Evolutionary conservation across 2,888 invertebrate species (phyloP).

Genomic region (Dolichopus griseipennis): DNA sequence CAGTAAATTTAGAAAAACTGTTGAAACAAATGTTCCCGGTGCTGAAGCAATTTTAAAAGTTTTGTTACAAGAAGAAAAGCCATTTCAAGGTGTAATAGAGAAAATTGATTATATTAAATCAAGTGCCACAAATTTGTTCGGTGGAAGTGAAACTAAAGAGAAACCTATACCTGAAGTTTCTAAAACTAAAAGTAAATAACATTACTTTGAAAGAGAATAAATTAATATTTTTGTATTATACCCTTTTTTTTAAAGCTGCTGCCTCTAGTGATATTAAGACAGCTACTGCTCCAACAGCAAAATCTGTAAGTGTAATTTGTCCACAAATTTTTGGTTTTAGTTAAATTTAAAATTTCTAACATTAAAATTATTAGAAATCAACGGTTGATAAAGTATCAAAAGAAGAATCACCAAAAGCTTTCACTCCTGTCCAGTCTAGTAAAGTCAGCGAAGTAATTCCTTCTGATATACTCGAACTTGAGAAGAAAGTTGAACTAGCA

Average conservation of each 20-base stretch:
- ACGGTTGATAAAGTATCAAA: background rate
- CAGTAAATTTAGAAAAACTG: slow-evolving; percentile 36
- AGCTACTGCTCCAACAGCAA: slow-evolving; percentile 21
- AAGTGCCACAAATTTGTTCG: slow-evolving; percentile 36
- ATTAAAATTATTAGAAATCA: background rate
- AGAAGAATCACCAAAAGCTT: background rate
- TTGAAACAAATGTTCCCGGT: slow-evolving; percentile 39
- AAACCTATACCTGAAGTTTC: slow-evolving; percentile 18
- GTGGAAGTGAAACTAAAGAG: slow-evolving; percentile 21
- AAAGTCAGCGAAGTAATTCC: slow-evolving; percentile 41
- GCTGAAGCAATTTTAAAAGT: slow-evolving; percentile 36
- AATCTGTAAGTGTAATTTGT: slow-evolving; percentile 18
- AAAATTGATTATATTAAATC: slow-evolving; percentile 30
- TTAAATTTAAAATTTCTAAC: background rate
- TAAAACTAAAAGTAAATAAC: background rate
- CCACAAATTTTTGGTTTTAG: too few species aligned
- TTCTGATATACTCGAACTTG: slow-evolving; percentile 47
- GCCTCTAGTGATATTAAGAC: slow-evolving; percentile 23
- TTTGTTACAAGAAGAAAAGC: slow-evolving; percentile 36
- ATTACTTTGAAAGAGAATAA: background rate
- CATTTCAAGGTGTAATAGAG: slow-evolving; percentile 33
- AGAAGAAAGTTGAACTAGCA: slow-evolving; percentile 48
- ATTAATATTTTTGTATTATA: slow-evolving; percentile 1
- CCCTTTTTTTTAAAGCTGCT: slow-evolving; percentile 23
- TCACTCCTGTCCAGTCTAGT: slow-evolving; percentile 24